A percentile compares a stretch with the other conserved stretches of the same genome.
Evolutionary conservation across 2,888 invertebrate species (phyloP).

Genomic region (Ormyrus thymus): DNA sequence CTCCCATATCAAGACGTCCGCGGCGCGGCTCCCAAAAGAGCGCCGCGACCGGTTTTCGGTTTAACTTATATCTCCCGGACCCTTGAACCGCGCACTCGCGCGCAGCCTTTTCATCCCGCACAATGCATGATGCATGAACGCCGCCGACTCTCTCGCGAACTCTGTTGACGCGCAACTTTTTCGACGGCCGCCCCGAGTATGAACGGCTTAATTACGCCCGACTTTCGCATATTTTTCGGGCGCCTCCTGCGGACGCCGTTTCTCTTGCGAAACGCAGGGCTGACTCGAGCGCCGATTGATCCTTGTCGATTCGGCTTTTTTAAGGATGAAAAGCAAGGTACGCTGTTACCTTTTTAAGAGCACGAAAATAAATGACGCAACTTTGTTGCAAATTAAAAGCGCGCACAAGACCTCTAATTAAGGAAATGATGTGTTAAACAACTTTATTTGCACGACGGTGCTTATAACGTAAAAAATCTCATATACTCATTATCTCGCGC

Average conservation of each 20-base stretch:
- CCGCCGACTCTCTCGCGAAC: conserved; percentile 9
- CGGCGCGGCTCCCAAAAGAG: conserved; percentile 26
- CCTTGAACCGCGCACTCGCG: conserved; percentile 25
- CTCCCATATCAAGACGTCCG: conserved; percentile 49
- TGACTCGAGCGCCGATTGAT: no score
- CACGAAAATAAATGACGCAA: no score
- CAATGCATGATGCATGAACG: conserved; percentile 43
- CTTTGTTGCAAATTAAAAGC: no score
- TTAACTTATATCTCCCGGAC: conserved; percentile 39
- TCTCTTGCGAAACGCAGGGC: no score
- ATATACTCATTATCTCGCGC: background rate
- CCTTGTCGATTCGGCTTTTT: no score
- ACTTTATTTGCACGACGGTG: no score
- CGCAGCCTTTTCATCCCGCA: conserved; percentile 17
- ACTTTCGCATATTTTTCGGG: background rate
- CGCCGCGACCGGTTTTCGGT: conserved; percentile 42
- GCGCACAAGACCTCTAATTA: no score
- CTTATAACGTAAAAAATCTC: no score
- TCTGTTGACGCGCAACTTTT: no score
- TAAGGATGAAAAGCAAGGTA: no score
- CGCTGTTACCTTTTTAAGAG: no score
- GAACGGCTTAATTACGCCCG: conserved; percentile 28
- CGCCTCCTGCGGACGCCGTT: background rate
- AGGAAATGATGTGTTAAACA: no score
- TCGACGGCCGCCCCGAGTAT: background rate